Percentiles rank a stretch among this genome's conserved stretches.
phyloP scores from a whole-genome alignment of 1,140 invertebrate genomes.

The Aphidius ervi region DNA sequence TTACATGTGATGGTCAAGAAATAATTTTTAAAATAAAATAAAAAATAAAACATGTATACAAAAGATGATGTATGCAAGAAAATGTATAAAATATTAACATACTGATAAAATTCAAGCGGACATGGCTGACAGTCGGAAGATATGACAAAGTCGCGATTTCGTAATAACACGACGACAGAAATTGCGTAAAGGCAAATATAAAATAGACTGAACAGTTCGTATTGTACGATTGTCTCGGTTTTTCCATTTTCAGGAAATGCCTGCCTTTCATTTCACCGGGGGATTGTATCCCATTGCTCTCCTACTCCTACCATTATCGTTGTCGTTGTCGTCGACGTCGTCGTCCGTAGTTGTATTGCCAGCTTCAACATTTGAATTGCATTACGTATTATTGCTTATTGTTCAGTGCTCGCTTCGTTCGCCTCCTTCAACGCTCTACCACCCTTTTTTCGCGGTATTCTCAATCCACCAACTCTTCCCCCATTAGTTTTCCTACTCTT shows the following conservation, averaged over 20 bases:
- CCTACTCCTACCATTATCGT: constrained; percentile 1
- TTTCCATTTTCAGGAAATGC: constrained; percentile 42
- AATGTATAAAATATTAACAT: too few species aligned
- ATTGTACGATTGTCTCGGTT: constrained; percentile 46
- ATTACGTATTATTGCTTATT: constrained; percentile 50
- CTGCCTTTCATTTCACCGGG: constrained; percentile 42
- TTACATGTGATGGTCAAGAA: too few species aligned
- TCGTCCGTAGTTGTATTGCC: constrained; percentile 37
- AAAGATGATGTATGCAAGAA: too few species aligned
- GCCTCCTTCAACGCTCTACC: constrained; percentile 21
- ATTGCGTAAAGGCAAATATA: constrained; percentile 17
- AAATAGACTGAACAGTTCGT: constrained; percentile 26
- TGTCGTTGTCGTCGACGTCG: constrained; percentile 17
- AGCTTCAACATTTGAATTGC: constrained; percentile 45
- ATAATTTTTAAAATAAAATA: too few species aligned
- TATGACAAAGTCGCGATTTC: constrained; percentile 11
- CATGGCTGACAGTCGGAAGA: constrained; percentile 3
- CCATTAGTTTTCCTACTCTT: background rate
- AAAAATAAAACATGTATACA: too few species aligned
- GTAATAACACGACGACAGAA: constrained; percentile 15
- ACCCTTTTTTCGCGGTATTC: constrained; percentile 12
- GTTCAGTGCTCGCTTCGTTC: constrained; percentile 35
- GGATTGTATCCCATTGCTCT: constrained; percentile 35
- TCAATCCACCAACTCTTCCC: constrained; percentile 10
- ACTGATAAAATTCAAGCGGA: too few species aligned